Base-by-base conservation (phyloP, 1,140 invertebrate genomes). In the Bombus consobrinus region DNA sequence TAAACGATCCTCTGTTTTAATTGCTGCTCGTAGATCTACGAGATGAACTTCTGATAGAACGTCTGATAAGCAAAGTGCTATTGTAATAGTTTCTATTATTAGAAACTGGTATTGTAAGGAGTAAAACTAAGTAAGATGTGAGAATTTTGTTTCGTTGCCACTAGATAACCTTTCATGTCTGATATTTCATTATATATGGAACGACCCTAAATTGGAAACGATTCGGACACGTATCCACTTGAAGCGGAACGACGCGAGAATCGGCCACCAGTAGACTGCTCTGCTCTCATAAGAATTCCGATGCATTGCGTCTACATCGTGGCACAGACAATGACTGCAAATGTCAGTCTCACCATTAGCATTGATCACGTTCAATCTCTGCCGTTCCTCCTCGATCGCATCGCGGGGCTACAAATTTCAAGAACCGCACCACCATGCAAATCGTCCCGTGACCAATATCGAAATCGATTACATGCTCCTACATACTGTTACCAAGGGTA, bases 341-440 rank as follows among this genome's bases (percentile, higher is more conserved):
- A 95, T 94, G 94, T 95, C 94, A 94, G 94, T 94, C 94, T 92
- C 92, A 93, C 94, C 93, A 94, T 95, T 94, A 94, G 90, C 92
- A 85, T 91, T 89, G 93, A 95, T 95, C 94, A 94, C 93, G 93
- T 92, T 93, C 92, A 90, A 93, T 90, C 76, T 72, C 37, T 41
- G 80, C 82, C 76, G 77, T 89, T 87, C 84, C 82, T 81, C 85
- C 88, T 86, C 85, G 53, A 83, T 66, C 71, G 62, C 53, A 86
- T 76, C 72, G 41, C 75, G 34, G 62, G 80, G 47, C 77, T 85
- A 85, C 90, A 81, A 91, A 91, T 90, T 90, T 89, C 80, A 86
- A 69, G 76, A 85, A 25, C 22, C 57, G 32, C 47, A 22, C 85
- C 41, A 28, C 85, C 47, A 78, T 66, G 72, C 68, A 69, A 84